Conservation (phyloP, 2,113 vertebrate genomes). For the Hirundichthys speculiger region DNA sequence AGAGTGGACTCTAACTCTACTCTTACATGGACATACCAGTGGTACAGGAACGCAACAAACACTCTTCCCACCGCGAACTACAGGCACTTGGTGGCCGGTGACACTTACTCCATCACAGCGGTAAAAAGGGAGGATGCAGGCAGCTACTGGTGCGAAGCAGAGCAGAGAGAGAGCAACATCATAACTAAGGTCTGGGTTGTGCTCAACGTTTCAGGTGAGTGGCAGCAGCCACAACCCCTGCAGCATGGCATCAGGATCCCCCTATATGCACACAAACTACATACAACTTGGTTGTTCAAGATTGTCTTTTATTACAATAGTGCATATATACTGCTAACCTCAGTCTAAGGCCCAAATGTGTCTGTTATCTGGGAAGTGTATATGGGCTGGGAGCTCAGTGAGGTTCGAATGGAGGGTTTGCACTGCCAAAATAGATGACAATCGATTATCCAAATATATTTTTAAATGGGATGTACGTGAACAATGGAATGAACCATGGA, state of each 20-base stretch:
- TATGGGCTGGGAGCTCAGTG: too few species aligned
- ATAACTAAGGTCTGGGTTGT: neutral
- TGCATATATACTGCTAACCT: too few species aligned
- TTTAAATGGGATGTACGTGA: too few species aligned
- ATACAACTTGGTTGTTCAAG: neutral
- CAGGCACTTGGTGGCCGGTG: slow-evolving; percentile 49
- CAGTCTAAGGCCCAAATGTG: too few species aligned
- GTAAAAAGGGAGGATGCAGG: slow-evolving; percentile 50
- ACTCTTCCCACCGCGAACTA: slow-evolving; percentile 3
- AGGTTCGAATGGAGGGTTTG: too few species aligned
- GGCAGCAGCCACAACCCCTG: slow-evolving; percentile 3
- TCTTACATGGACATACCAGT: slow-evolving; percentile 33
- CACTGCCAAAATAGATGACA: too few species aligned
- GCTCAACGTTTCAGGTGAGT: slow-evolving; percentile 68
- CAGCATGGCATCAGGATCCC: slow-evolving; percentile 17
- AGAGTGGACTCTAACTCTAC: slow-evolving; percentile 28
- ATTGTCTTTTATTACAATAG: neutral
- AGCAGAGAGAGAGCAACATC: slow-evolving; percentile 19
- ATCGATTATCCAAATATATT: too few species aligned
- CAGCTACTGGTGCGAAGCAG: slow-evolving; percentile 57
- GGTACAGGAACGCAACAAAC: slow-evolving; percentile 38
- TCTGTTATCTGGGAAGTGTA: too few species aligned
- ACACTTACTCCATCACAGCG: slow-evolving; percentile 60
- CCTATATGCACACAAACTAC: neutral
- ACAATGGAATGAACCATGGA: too few species aligned